Base-by-base conservation (phyloP, 2,888 invertebrate species). In the Sarcophaga variegata region DNA sequence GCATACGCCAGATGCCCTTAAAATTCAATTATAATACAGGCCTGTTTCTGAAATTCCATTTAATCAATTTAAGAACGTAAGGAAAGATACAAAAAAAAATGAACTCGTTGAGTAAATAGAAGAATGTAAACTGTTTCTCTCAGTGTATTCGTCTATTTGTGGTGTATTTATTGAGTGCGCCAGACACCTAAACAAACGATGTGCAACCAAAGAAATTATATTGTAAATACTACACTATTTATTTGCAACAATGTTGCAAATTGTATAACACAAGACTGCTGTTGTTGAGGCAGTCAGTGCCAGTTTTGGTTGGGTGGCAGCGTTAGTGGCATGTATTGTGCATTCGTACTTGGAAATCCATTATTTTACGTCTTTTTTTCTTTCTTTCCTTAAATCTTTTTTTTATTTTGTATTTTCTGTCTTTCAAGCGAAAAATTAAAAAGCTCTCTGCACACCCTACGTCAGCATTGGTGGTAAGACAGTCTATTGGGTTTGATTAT, bases 241-340 rank as follows among this genome's bases (percentile, higher is more conserved):
- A 81, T 74, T 87, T 87, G 83, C 84, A 84, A 87, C 86, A 87
- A 78, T 81, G 86, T 87, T 81, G 81, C 86, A 83, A 83, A 75
- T 80, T 76, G 81, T 78, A 81, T 59, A 37, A n/a, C 22, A 62
- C 64, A 22, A 49, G 8, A 22, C 37, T 72, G 78, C 70, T 75
- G 76, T 82, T 70, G 54, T 82, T 76, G 47, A 76, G 70, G 79
- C 69, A 47, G 25, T 22, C 17, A 14, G 17, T 66, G 66, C 37
- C 25, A 54, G 71, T 20, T 62, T 20, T 37, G 20, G 66, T 47
- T 74, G 20, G 10, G 8, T 49, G 62, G 45, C 22, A 49, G 27
- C 47, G 22, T 17, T 27, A 49, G 67, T 37, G 37, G 37, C 37
- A 37, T 10, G 37, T 37, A 37, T 37, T 37, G 37, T 37, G 37